Evolutionary conservation across 2,888 invertebrate genomes (phyloP).

Genomic region (Drosophila bunnanda): DNA sequence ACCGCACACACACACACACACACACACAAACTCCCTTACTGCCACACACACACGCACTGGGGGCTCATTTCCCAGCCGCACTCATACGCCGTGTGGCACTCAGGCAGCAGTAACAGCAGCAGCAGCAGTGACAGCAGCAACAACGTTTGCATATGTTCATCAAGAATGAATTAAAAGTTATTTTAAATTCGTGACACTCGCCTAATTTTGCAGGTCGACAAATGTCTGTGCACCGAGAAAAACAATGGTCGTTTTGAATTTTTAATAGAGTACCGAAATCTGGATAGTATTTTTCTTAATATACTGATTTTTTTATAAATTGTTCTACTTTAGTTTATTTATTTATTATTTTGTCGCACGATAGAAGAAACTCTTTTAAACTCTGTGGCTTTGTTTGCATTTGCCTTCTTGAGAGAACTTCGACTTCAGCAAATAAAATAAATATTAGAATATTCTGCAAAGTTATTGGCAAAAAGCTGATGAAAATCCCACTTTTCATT

Average conservation of each 20-base stretch:
- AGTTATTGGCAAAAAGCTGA: not conserved
- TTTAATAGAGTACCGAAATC: not conserved
- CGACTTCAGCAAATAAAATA: not conserved
- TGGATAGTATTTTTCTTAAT: not conserved
- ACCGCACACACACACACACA: conserved; percentile 17
- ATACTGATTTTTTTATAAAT: too few relatives aligned
- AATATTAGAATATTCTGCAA: not conserved
- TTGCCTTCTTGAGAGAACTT: not conserved
- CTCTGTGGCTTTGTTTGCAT: conserved; percentile 1
- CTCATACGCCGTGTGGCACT: conserved; percentile 70
- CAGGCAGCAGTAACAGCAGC: conserved; percentile 21
- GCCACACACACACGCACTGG: conserved; percentile 20
- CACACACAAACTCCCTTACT: conserved; percentile 1
- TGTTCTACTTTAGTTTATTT: not conserved
- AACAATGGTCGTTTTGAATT: not conserved
- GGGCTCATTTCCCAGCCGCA: conserved; percentile 72
- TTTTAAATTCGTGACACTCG: conserved; percentile 82
- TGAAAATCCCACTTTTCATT: not conserved
- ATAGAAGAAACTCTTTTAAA: not conserved
- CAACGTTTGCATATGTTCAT: conserved; percentile 67
- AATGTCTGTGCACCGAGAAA: conserved; percentile 18
- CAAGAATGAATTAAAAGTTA: conserved; percentile 82
- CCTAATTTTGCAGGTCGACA: conserved; percentile 73
- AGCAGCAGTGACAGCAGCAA: conserved; percentile 17
- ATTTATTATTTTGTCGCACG: not conserved